Evolutionary conservation across 2,797 vertebrate genomes (phyloP).

Genomic region (Rallus crepitans): DNA sequence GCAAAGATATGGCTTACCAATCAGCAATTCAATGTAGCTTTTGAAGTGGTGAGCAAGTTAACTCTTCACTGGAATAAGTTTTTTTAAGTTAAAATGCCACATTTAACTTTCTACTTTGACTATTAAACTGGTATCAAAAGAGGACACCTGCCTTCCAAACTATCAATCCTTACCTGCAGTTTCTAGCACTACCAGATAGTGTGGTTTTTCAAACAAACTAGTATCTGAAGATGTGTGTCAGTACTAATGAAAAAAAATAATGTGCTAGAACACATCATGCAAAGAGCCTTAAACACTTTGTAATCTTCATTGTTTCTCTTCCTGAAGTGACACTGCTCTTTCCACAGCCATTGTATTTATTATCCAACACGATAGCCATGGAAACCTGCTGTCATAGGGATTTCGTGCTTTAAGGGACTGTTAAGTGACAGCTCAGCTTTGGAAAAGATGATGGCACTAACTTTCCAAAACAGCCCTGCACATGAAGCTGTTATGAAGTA

Average conservation of each 20-base stretch:
- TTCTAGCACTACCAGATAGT: not conserved
- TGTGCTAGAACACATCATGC: not conserved
- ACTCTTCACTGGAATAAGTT: not conserved
- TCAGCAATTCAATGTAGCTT: not conserved
- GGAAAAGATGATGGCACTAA: not conserved
- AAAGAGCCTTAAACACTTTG: not conserved
- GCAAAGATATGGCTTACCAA: not conserved
- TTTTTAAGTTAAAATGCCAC: not conserved
- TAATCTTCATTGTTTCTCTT: not conserved
- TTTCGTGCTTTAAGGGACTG: not conserved
- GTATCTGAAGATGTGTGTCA: not conserved
- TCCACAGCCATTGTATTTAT: not conserved
- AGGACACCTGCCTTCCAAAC: not conserved
- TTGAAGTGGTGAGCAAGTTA: not conserved
- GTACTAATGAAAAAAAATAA: not conserved
- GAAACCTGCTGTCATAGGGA: not conserved
- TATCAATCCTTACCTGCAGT: not conserved
- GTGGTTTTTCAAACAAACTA: not conserved
- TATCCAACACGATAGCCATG: not conserved
- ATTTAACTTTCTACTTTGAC: not conserved
- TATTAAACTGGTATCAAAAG: not conserved
- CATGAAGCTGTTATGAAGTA: fast-evolving
- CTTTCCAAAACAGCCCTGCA: not conserved
- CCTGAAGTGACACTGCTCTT: not conserved
- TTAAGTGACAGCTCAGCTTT: not conserved